Evolutionary conservation across 2,888 invertebrate genomes (phyloP).

Genomic region (Drosophila flavopinicola): DNA sequence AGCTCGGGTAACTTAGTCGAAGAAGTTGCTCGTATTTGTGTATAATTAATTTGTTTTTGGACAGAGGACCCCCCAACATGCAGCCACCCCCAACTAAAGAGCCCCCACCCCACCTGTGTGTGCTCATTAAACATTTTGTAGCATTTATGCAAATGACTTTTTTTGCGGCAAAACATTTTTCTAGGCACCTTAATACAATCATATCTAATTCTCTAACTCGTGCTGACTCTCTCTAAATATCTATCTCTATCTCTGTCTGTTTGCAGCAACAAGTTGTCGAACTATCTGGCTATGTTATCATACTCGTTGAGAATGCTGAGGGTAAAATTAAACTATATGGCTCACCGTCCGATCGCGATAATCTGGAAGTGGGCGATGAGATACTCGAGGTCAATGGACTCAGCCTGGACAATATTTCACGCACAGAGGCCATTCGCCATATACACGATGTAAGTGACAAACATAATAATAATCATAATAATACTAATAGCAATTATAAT

Average conservation of each 20-base stretch:
- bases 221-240: slow-evolving; percentile 1
- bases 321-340: slow-evolving; percentile 97
- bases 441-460: slow-evolving; percentile 94
- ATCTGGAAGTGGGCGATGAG: slow-evolving; percentile 97
- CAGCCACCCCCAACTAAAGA: neutral
- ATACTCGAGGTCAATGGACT: slow-evolving; percentile 98
- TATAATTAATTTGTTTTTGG: slow-evolving; percentile 72
- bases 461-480: too few species aligned
- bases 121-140: slow-evolving; percentile 55
- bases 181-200: slow-evolving; percentile 21
- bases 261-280: slow-evolving; percentile 89
- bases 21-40: slow-evolving; percentile 49
- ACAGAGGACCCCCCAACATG: neutral
- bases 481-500: too few species aligned
- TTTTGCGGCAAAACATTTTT: slow-evolving; percentile 46
- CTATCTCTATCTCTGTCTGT: neutral
- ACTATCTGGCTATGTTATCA: slow-evolving; percentile 97
- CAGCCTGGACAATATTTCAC: slow-evolving; percentile 94
- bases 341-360: slow-evolving; percentile 96
- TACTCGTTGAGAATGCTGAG: slow-evolving; percentile 96
- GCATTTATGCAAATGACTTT: slow-evolving; percentile 75
- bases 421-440: slow-evolving; percentile 96
- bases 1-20: slow-evolving; percentile 15
- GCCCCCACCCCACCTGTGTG: slow-evolving; percentile 2
- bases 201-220: neutral